Evolutionary conservation across 2,113 vertebrate genomes (phyloP).

Genomic region (Emydocephalus ijimae): DNA sequence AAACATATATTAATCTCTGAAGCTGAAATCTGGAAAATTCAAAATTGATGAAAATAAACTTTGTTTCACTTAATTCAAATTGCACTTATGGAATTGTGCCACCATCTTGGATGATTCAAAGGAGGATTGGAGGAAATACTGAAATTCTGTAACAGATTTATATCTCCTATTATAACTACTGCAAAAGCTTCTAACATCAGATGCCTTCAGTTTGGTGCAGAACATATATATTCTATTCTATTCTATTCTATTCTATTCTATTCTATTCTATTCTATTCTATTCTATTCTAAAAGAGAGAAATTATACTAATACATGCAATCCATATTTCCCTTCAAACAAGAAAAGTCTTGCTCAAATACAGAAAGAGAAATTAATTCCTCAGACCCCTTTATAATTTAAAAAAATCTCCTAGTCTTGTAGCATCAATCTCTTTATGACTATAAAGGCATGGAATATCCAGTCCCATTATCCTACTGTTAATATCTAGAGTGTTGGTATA

Average conservation of each 20-base stretch:
- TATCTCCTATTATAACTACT: not conserved
- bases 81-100: not conserved
- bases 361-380: not conserved
- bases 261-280: too few relatives aligned
- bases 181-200: not conserved
- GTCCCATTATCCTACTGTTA: not conserved
- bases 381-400: not conserved
- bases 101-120: not conserved
- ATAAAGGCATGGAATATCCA: not conserved
- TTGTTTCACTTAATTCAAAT: not conserved
- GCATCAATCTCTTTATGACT: not conserved
- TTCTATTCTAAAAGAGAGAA: not conserved
- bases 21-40: not conserved
- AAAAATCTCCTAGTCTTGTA: not conserved
- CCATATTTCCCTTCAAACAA: not conserved
- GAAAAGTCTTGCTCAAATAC: not conserved
- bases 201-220: not conserved
- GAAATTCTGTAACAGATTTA: not conserved
- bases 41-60: not conserved
- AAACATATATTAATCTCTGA: not conserved
- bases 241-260: too few relatives aligned
- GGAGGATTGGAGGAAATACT: not conserved
- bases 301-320: not conserved
- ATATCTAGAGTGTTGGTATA: not conserved
- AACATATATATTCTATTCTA: not conserved